A percentile compares a stretch with the other conserved stretches of the same genome.
Evolutionary conservation across 2,888 invertebrate genomes (phyloP).

Genomic region (Aricia artaxerxes): DNA sequence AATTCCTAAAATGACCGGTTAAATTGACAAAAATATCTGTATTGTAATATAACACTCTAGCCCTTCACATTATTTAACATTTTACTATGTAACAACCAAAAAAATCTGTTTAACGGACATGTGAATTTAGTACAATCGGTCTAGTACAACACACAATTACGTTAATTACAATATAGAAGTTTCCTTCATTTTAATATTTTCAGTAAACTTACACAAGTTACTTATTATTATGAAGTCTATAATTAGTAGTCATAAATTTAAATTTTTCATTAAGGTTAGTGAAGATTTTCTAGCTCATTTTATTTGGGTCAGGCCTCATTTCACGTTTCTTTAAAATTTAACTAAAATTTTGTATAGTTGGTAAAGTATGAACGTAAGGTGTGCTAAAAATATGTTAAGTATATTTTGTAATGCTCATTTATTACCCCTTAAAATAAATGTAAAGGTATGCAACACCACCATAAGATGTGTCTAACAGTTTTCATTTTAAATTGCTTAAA

Average conservation of each 20-base stretch:
- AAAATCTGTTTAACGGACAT: not conserved
- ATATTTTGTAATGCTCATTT: not conserved
- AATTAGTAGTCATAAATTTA: not conserved
- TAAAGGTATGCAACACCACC: not conserved
- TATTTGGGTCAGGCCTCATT: conserved; percentile 12
- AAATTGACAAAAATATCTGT: not conserved
- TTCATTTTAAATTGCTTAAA: no score
- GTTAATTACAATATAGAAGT: no score
- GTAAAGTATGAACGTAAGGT: not conserved
- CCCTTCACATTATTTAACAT: not conserved
- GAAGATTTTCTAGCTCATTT: conserved; percentile 6
- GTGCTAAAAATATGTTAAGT: not conserved
- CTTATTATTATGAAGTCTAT: not conserved
- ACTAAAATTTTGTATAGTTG: not conserved
- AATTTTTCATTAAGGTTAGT: not conserved
- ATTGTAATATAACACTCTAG: not conserved
- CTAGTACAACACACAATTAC: no score
- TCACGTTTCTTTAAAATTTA: not conserved
- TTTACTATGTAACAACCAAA: no score
- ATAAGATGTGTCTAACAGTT: no score
- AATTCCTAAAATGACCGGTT: not conserved
- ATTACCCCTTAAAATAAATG: not conserved
- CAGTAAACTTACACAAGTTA: not conserved
- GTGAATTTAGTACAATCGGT: not conserved
- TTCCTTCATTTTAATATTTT: not conserved